Conservation (phyloP, 2,113 vertebrate genomes). For the Eidolon helvum region DNA sequence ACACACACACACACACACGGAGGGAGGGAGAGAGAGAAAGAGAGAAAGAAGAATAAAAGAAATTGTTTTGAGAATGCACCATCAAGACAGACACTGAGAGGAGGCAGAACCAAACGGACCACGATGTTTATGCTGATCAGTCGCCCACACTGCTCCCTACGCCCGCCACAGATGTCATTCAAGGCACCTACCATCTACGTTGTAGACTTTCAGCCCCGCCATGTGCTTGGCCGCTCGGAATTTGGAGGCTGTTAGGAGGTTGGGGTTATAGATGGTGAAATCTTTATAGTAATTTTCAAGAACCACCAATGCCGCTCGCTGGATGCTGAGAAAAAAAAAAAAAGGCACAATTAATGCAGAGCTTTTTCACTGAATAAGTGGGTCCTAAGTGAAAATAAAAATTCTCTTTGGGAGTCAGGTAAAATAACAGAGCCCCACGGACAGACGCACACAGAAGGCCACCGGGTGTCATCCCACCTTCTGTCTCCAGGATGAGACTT, state of each 20-base stretch:
- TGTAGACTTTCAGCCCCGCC: slow-evolving; percentile 95
- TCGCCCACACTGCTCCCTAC: fast-evolving
- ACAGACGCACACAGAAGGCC: fast-evolving
- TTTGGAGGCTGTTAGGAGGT: slow-evolving; percentile 91
- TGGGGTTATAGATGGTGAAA: slow-evolving; percentile 94
- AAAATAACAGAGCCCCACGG: not conserved
- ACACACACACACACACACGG: not conserved
- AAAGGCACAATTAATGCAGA: slow-evolving; percentile 11
- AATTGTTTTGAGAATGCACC: not conserved
- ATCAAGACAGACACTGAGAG: not conserved
- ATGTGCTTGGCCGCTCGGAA: slow-evolving; percentile 92
- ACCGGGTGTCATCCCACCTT: not conserved
- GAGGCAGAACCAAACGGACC: not conserved
- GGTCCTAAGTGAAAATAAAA: not conserved
- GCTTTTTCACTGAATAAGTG: not conserved
- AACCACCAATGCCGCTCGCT: slow-evolving; percentile 93
- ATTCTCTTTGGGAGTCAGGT: not conserved
- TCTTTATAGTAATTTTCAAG: slow-evolving; percentile 97
- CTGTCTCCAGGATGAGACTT: not conserved
- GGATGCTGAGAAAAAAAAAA: slow-evolving; percentile 85
- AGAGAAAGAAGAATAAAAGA: not conserved
- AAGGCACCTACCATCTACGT: slow-evolving; percentile 91
- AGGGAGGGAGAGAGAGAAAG: not conserved
- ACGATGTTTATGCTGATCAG: fast-evolving
- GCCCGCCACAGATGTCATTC: not conserved